phyloP scores from a whole-genome alignment of 2,113 vertebrate genomes.

The Pungitius pungitius region DNA sequence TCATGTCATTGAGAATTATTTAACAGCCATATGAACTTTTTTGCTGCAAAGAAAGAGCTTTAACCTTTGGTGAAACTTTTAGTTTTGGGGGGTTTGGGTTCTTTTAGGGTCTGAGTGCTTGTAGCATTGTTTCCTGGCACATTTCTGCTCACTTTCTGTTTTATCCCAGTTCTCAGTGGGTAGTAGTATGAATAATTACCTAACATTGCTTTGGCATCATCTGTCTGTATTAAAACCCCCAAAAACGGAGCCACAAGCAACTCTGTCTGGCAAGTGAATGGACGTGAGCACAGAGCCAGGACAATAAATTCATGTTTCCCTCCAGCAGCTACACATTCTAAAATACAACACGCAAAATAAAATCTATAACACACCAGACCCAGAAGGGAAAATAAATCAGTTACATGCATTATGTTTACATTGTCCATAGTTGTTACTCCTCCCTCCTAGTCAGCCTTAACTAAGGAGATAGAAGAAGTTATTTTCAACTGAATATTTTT shows the following conservation, averaged over 20 bases:
- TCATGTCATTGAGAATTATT: neutral
- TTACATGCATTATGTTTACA: constrained; percentile 17
- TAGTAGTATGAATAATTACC: constrained; percentile 58
- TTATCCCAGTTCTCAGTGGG: constrained; percentile 32
- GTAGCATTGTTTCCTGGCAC: constrained; percentile 21
- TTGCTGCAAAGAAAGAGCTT: neutral
- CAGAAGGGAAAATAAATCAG: constrained; percentile 28
- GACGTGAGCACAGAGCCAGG: constrained; percentile 31
- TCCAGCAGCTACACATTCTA: constrained; percentile 33
- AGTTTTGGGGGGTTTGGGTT: neutral
- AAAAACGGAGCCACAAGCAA: constrained; percentile 21
- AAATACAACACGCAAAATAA: constrained; percentile 27
- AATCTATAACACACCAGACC: constrained; percentile 2
- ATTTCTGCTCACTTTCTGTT: constrained; percentile 7
- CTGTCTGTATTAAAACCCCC: constrained; percentile 28
- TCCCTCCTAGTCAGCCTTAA: constrained; percentile 15
- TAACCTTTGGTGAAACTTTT: neutral
- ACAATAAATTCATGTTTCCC: constrained; percentile 41
- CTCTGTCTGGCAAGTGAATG: constrained; percentile 31
- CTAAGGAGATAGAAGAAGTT: constrained; percentile 3
- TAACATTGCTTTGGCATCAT: constrained; percentile 53
- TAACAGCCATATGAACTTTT: neutral
- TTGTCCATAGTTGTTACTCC: constrained; percentile 4
- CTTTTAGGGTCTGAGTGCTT: neutral
- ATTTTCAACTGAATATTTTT: constrained; percentile 30